phyloP scores from a whole-genome alignment of 2,113 vertebrate genomes.

The Antennarius striatus region DNA sequence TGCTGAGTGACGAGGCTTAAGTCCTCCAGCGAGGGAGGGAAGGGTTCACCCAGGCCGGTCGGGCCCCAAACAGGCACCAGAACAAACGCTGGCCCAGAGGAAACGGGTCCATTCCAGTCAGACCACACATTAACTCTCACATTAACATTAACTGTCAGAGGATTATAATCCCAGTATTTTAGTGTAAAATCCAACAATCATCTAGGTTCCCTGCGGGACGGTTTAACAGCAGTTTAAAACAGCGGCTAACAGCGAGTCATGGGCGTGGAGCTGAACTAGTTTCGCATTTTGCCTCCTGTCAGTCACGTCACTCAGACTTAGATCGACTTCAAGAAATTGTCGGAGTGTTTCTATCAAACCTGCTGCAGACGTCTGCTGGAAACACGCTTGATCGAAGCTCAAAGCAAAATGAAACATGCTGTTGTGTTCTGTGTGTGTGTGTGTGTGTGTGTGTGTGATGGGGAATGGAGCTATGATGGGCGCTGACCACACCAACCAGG shows the following conservation, averaged over 20 bases:
- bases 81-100: slow-evolving; percentile 17
- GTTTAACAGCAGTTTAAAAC: neutral
- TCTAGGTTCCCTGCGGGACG: neutral
- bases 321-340: slow-evolving; percentile 16
- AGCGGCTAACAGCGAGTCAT: no score
- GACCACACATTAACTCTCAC: slow-evolving; percentile 20
- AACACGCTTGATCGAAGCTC: no score
- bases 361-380: neutral
- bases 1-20: slow-evolving; percentile 24
- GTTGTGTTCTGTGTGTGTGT: slow-evolving; percentile 51
- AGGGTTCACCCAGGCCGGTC: slow-evolving; percentile 15
- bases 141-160: slow-evolving; percentile 8
- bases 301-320: slow-evolving; percentile 19
- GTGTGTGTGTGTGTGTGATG: slow-evolving; percentile 60
- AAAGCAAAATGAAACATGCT: neutral
- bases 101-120: slow-evolving; percentile 16
- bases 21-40: slow-evolving; percentile 33
- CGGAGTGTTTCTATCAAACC: slow-evolving; percentile 3
- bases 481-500: slow-evolving; percentile 48
- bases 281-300: slow-evolving; percentile 36
- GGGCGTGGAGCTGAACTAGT: slow-evolving; percentile 10
- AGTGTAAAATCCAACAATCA: neutral
- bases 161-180: neutral
- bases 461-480: slow-evolving; percentile 50
- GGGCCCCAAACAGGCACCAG: slow-evolving; percentile 31